Evolutionary conservation across 92 coral and sea anemone species (phyloP).

Genomic region (Plumapathes pennacea): DNA sequence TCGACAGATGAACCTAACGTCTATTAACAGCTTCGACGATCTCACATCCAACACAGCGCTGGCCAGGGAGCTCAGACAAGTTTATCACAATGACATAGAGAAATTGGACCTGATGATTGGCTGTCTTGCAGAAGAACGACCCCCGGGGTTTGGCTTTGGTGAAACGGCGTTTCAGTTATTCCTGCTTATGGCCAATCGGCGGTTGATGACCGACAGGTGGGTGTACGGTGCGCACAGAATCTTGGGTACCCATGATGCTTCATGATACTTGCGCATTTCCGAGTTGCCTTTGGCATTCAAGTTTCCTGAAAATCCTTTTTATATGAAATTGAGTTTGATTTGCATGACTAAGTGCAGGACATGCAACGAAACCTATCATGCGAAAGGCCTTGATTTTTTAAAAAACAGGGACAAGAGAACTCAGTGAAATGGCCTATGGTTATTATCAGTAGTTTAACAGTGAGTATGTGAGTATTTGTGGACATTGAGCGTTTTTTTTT

Average conservation of each 20-base stretch:
- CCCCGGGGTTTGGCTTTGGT: constrained; percentile 80
- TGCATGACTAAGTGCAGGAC: no score
- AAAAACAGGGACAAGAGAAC: no score
- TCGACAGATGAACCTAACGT: constrained; percentile 33
- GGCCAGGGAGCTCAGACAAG: constrained; percentile 38
- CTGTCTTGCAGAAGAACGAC: constrained; percentile 70
- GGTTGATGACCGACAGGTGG: constrained; percentile 80
- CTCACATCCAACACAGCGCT: constrained; percentile 54
- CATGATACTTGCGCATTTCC: no score
- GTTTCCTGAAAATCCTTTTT: no score
- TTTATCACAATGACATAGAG: constrained; percentile 62
- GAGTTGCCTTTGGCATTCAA: no score
- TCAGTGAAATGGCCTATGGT: not conserved
- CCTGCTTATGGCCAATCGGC: constrained; percentile 82
- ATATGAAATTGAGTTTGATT: no score
- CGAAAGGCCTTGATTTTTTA: no score
- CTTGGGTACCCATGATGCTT: no score
- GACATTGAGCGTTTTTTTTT: no score
- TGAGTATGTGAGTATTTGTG: no score
- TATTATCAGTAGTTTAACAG: not conserved
- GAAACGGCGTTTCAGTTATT: constrained; percentile 81
- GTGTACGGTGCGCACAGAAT: no score
- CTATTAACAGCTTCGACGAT: constrained; percentile 45
- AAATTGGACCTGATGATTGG: constrained; percentile 78
- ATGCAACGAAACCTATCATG: no score